Conservation (phyloP, 2,797 vertebrate species). For the Sitta carolinensis region DNA sequence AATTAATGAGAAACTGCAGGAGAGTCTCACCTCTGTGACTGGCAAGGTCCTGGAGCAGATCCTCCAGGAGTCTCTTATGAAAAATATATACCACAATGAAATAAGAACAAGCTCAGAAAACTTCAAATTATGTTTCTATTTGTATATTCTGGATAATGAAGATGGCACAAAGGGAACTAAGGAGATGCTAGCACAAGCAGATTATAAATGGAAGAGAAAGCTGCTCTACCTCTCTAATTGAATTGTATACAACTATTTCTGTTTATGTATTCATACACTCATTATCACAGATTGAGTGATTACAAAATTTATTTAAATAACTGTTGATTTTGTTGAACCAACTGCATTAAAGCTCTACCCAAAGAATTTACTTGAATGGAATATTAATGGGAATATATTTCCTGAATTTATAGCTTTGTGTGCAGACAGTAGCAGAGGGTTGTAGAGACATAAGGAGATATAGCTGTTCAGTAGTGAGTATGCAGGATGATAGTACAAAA, state of each 20-base stretch:
- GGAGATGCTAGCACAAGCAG: not conserved
- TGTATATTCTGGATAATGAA: not conserved
- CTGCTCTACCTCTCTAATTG: not conserved
- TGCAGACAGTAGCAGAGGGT: not conserved
- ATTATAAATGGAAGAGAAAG: constrained; percentile 4
- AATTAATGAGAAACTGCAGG: not conserved
- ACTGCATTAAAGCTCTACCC: not conserved
- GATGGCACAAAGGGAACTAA: not conserved
- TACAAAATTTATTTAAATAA: constrained; percentile 9
- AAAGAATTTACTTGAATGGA: not conserved
- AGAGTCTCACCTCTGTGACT: not conserved
- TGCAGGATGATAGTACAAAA: not conserved
- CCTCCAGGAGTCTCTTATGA: not conserved
- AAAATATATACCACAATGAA: not conserved
- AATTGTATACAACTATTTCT: not conserved
- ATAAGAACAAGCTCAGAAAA: not conserved
- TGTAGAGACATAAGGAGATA: not conserved
- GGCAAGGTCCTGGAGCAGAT: not conserved
- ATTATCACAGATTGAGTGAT: constrained; percentile 11
- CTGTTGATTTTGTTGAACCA: not conserved
- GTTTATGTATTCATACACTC: not conserved
- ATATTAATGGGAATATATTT: not conserved
- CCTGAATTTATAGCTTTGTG: not conserved
- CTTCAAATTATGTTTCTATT: not conserved
- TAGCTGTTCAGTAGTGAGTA: not conserved